Conservation (phyloP, 2,888 invertebrate species). For the Erebia palarica region DNA sequence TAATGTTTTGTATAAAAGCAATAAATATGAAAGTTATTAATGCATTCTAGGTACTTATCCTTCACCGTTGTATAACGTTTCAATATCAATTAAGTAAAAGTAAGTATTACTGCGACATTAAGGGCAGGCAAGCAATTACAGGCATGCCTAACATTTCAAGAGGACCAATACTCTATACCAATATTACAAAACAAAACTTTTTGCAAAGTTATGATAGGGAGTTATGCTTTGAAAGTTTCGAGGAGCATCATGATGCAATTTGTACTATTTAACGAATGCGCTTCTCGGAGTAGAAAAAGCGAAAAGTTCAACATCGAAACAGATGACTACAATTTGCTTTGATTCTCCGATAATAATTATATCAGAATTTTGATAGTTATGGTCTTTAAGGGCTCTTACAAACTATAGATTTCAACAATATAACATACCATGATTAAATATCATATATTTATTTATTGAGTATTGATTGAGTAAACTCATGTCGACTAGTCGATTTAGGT, state of each 20-base stretch:
- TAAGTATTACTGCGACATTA: too few species aligned
- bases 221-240: slow-evolving; percentile 10
- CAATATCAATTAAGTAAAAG: too few species aligned
- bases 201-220: slow-evolving; percentile 8
- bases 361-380: slow-evolving; percentile 25
- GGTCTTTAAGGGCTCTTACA: slow-evolving; percentile 1
- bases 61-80: too few species aligned
- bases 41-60: too few species aligned
- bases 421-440: background rate
- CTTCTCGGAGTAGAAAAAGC: slow-evolving; percentile 21
- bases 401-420: background rate
- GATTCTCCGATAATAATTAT: slow-evolving; percentile 28
- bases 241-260: slow-evolving; percentile 5
- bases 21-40: too few species aligned
- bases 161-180: background rate
- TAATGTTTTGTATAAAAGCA: too few species aligned
- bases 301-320: slow-evolving; percentile 25
- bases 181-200: slow-evolving; percentile 14
- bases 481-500: too few species aligned
- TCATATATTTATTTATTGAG: background rate
- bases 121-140: too few species aligned
- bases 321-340: slow-evolving; percentile 21
- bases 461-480: too few species aligned
- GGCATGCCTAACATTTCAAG: background rate
- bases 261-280: slow-evolving; percentile 25